Base-by-base conservation (phyloP, 1,140 invertebrate species). In the Acromyrmex charruanus region DNA sequence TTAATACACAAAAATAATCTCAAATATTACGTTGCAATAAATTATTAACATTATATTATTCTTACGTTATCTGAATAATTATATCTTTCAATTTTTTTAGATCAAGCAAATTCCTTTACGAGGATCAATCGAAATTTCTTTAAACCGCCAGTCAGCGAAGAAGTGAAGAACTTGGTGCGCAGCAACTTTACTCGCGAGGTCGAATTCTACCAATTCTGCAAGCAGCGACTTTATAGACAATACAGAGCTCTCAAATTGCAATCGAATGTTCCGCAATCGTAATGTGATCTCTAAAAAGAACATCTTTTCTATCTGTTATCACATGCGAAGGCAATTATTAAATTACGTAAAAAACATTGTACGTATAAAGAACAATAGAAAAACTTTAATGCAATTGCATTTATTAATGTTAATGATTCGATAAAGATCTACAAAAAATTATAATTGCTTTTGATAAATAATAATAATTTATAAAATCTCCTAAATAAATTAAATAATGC, bases 181-280 rank as follows among this genome's bases (percentile, higher is more conserved):
- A 96, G 96, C 63, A 98, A 99, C 93, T 98, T 99, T 92, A 98
- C 98, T 0, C 96, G 97, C 77, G 98, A 99, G 95, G 98, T 98
- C 28, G 98, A 99, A 93, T 98, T 99, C 93, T 99, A 98, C 94
- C 97, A 98, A 92, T 99, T 99, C 93, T 98, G 98, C 92, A 97
- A 97, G 90, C 98, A 98, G 94, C 95, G 98, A 91, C 95, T 99
- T 10, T 97, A 98, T 90, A 96, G 97, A 93, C 98, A 99, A 93
- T 96, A 97, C 86, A 94, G 97, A 51, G 98, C 98, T 0, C 95
- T 98, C 7, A 96, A 97, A 71, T 81, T 94, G 9, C 39, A 16
- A 2, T 86, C 77, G 6, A 55, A 10, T 4, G 21, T 14, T 35
- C 35, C 51, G 51, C 4, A 4, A 75, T 31, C 10, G 7, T n/a